Conservation (phyloP, 2,797 vertebrate species). For the Lycodopsis pacificus region DNA sequence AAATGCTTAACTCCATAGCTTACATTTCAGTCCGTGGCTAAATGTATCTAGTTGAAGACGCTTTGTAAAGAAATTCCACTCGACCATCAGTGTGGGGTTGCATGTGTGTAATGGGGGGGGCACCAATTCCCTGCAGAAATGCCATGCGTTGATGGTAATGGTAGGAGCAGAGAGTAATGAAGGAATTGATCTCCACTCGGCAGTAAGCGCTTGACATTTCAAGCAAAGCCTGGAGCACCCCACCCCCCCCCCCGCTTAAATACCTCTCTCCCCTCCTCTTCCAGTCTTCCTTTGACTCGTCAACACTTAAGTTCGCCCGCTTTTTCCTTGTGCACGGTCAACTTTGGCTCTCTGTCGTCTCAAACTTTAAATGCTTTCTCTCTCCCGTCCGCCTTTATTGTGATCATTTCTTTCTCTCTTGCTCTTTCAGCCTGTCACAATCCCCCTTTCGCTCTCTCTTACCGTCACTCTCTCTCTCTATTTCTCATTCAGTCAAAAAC, state of each 20-base stretch:
- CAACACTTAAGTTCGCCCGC: constrained; percentile 45
- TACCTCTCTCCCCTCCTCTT: constrained; percentile 41
- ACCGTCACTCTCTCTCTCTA: constrained; percentile 31
- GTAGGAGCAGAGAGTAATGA: constrained; percentile 93
- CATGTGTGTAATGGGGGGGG: constrained; percentile 67
- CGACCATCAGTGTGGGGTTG: constrained; percentile 2
- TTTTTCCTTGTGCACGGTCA: constrained; percentile 37
- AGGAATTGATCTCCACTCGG: constrained; percentile 96
- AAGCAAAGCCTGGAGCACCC: constrained; percentile 93
- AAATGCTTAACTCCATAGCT: not conserved
- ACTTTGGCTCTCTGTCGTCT: constrained; percentile 45
- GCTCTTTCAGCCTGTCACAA: constrained; percentile 55
- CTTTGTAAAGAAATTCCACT: constrained; percentile 12
- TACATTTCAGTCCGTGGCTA: not conserved
- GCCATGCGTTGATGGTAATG: constrained; percentile 92
- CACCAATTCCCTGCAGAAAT: constrained; percentile 66
- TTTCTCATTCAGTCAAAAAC: constrained; percentile 47
- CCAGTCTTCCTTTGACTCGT: constrained; percentile 50
- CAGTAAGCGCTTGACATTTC: constrained; percentile 93
- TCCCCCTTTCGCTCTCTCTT: constrained; percentile 28
- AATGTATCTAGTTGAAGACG: not conserved
- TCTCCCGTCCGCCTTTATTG: constrained; percentile 61
- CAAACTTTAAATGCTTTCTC: constrained; percentile 63
- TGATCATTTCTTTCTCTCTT: constrained; percentile 65
- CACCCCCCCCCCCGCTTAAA: constrained; percentile 7